Base-by-base conservation (phyloP, 1,140 invertebrate species). In the Drosophila micromelanica region DNA sequence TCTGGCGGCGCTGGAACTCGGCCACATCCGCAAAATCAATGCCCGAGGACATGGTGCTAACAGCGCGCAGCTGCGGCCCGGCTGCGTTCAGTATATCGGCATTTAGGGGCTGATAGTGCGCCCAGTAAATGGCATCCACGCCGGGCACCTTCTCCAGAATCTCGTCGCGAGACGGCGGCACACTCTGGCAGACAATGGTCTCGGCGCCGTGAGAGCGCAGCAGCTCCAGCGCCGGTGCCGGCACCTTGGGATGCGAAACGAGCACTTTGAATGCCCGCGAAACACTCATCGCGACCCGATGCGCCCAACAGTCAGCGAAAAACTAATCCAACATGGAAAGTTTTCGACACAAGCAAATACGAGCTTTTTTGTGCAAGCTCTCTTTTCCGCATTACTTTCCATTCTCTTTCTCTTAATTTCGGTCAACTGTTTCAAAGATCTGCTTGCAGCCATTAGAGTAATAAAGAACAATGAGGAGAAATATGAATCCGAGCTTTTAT, bases 1-100 rank as follows among this genome's bases (percentile, higher is more conserved):
- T 94, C 5, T 94, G 93, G 5, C 95, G 93, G 27, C 90, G 92
- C 92, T 95, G 95, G 5, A 96, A 92, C 90, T 94, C 95, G 0
- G 92, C 85, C 0, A 96, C 57, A 74, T 96, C 95, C 20, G 96
- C 94, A 75, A 96, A 95, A 80, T 97, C 95, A 64, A 95, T 93
- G 11, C 98, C 98, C 12, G 97, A 97, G 0, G 96, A 96, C 95
- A 98, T 97, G 1, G 98, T 98, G 1, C 95, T 95, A 4, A 99
- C 93, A 0, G 97, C 96, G 93, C 97, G 97, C 42, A 99, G 90
- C 72, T 95, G 94, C 3, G 94, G 90, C 42, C 97, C 97, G 93
- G 93, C 93, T 23, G 92, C 92, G 59, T 93, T 93, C 23, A 98
- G 74, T 13, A 97, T 81, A 76, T 96, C 95, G 5, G 93, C 92